Evolutionary conservation across 2,113 vertebrate genomes (phyloP), one percentile per base, ranked within the genome.

Genomic region (Naja naja): DNA sequence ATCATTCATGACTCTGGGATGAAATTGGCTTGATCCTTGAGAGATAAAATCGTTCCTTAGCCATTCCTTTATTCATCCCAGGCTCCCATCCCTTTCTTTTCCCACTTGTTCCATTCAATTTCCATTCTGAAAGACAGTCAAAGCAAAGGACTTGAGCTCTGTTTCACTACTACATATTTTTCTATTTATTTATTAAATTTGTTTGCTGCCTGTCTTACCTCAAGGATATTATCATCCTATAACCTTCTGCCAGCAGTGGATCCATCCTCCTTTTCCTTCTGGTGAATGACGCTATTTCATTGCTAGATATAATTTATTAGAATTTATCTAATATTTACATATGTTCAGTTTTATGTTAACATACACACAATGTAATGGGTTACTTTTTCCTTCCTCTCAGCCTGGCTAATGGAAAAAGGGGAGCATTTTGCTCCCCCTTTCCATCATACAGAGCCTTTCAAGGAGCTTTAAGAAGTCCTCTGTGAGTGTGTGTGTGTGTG

Each of bases 391-490:
- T 43, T 91, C 89, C 92, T 88, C 88, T 74, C 45, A 43, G 1
- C 6, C 43, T 16, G 88, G 88, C 47, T 0, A 8, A n/a, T 0
- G 56, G 90, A 86, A 93, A 88, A 81, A 60, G 56, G 91, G 54
- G 4, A 74, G n/a, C 53, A 1, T 53, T 10, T 93, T n/a, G 23
- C 89, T 64, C 18, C 56, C 74, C 88, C 81, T 85, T 18, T 60
- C 85, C 88, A 58, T 81, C 93, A 88, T 12, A 7, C 8, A 85
- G 64, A 88, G 81, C 94, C 87, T 92, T 55, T 43, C 91, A 89
- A 52, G 0, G 53, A 92, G 9, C 55, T 60, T 88, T 87, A 10
- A 90, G 81, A 87, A 69, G 45, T 25, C 12, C 2, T 54, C 0
- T 53, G 20, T 69, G 60, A 27, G 58, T 60, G 25, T 30, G 11